These are phyloP conservation scores for Uloborus diversus DNA, from an alignment of 1,140 invertebrate genomes.

Conservation along the genomic window DNA sequence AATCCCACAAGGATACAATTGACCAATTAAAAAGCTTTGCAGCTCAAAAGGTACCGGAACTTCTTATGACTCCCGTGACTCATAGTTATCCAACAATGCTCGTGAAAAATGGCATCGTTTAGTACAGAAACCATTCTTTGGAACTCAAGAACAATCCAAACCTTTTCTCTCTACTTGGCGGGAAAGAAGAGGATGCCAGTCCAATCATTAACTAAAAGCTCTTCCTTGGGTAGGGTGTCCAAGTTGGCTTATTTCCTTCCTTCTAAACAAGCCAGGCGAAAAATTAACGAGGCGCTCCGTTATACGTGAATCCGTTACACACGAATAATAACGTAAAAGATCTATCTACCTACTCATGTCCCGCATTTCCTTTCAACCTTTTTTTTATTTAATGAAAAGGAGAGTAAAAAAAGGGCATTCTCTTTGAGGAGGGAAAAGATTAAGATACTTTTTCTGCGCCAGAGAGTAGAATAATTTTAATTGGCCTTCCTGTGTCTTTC, in stretches of 20 bases:
- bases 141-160: background rate
- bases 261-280: constrained; percentile 26
- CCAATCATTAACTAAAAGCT: background rate
- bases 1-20: no score
- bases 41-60: no score
- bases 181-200: background rate
- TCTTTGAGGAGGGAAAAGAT: constrained; percentile 8
- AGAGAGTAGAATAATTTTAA: background rate
- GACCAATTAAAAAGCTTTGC: no score
- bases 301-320: constrained; percentile 50
- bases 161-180: background rate
- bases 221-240: constrained; percentile 23
- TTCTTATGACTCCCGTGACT: background rate
- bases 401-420: background rate
- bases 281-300: constrained; percentile 37
- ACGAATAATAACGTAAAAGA: constrained; percentile 14
- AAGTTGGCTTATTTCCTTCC: constrained; percentile 25
- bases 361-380: constrained; percentile 17
- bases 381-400: background rate
- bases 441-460: background rate
- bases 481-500: constrained; percentile 29
- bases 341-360: background rate
- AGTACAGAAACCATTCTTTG: background rate
- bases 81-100: background rate
- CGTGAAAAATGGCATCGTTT: background rate